These are phyloP conservation scores for Palaemon carinicauda DNA, from an alignment of 1,140 invertebrate genomes.

Conservation along the genomic window DNA sequence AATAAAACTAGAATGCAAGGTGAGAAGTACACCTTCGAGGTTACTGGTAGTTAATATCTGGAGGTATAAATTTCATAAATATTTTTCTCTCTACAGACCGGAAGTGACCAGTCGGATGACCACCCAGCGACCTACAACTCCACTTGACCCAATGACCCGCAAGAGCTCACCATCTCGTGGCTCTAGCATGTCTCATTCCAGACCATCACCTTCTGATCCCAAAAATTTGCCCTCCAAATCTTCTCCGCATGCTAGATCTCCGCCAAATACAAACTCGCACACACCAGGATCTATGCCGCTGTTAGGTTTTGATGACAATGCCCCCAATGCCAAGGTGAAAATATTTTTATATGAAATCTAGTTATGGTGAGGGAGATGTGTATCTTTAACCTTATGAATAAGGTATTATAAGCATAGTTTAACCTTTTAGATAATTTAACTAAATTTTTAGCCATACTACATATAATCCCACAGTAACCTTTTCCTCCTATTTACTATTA, in stretches of 20 bases:
- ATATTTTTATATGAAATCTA: too few species aligned
- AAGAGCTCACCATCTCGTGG: constrained; percentile 51
- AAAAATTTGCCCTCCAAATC: constrained; percentile 67
- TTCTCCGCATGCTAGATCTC: constrained; percentile 68
- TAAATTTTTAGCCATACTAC: too few species aligned
- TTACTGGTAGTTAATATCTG: too few species aligned
- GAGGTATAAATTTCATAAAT: too few species aligned
- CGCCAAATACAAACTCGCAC: constrained; percentile 22
- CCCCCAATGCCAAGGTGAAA: background rate
- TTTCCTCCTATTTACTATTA: too few species aligned
- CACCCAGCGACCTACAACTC: constrained; percentile 44
- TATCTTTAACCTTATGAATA: too few species aligned
- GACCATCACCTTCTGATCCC: constrained; percentile 53
- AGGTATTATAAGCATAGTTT: too few species aligned
- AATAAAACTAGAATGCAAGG: too few species aligned
- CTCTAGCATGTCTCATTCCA: constrained; percentile 28
- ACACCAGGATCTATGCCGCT: constrained; percentile 39
- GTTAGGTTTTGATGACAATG: background rate
- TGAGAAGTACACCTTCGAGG: too few species aligned
- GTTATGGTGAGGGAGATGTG: too few species aligned
- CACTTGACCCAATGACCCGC: constrained; percentile 11
- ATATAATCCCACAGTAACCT: too few species aligned
- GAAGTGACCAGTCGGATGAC: constrained; percentile 41
- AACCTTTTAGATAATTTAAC: too few species aligned
- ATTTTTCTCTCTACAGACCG: constrained; percentile 16